A percentile compares a stretch with the other conserved stretches of the same genome.
Conservation (phyloP, 2,797 vertebrate genomes). For the Microctenopoma lineatum region DNA sequence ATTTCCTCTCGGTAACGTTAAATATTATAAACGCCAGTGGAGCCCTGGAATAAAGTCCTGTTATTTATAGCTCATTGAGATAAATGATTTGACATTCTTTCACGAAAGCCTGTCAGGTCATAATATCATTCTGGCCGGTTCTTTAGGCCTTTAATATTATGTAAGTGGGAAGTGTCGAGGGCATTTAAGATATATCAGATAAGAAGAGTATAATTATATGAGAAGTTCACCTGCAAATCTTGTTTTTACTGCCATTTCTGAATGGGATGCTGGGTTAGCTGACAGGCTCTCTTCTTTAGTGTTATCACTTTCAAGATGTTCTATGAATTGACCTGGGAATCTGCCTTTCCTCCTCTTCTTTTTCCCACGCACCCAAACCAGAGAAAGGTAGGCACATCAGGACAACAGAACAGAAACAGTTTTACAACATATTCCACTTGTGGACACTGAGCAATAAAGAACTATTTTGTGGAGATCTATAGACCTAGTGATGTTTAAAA, state of each 20-base stretch:
- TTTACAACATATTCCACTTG: conserved; percentile 81
- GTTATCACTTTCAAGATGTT: conserved; percentile 63
- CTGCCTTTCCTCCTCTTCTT: conserved; percentile 82
- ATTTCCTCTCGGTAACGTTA: conserved; percentile 56
- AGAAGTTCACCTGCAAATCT: conserved; percentile 77
- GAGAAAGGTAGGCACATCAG: conserved; percentile 80
- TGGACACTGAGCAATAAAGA: conserved; percentile 89
- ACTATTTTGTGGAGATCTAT: conserved; percentile 85
- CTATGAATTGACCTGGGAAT: conserved; percentile 73
- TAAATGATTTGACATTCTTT: conserved; percentile 72
- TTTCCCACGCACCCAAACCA: conserved; percentile 73
- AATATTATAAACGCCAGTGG: conserved; percentile 45
- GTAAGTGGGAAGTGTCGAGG: conserved; percentile 55
- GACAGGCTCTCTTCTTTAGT: conserved; percentile 61
- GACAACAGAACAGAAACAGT: conserved; percentile 77
- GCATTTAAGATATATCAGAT: conserved; percentile 56
- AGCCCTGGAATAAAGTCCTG: conserved; percentile 53
- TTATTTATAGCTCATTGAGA: conserved; percentile 67
- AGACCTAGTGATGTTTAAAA: conserved; percentile 82
- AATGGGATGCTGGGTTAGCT: conserved; percentile 75
- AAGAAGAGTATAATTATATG: conserved; percentile 56
- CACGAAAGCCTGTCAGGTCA: conserved; percentile 61
- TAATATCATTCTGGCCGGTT: conserved; percentile 60
- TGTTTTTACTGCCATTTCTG: conserved; percentile 79
- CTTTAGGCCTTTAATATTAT: conserved; percentile 70